Percentiles rank a stretch among this genome's conserved stretches.
Conservation (phyloP, 1,140 invertebrate species). For the Acyrthosiphon pisum region DNA sequence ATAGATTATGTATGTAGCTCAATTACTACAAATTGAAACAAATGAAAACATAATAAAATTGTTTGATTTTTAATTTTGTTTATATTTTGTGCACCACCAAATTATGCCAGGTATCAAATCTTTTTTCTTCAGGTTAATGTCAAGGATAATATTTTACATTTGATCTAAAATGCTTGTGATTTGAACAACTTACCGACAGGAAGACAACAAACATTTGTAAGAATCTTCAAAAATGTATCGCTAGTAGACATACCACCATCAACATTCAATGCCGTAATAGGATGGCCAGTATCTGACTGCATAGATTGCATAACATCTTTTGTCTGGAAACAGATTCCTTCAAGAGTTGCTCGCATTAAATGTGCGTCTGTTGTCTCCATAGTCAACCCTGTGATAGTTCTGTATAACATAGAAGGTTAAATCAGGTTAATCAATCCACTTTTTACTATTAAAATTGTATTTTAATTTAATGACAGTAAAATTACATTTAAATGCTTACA, state of each 20-base stretch:
- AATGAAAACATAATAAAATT: too few species aligned
- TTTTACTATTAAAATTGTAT: not conserved
- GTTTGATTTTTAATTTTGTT: too few species aligned
- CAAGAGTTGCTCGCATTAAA: constrained; percentile 90
- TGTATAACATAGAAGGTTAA: constrained; percentile 62
- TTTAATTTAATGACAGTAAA: not conserved
- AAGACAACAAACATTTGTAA: constrained; percentile 88
- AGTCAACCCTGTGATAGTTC: constrained; percentile 92
- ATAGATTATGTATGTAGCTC: too few species aligned
- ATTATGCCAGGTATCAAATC: too few species aligned
- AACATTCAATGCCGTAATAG: constrained; percentile 81
- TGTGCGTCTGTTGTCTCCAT: constrained; percentile 93
- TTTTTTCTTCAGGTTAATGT: not conserved
- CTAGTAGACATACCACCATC: constrained; percentile 94
- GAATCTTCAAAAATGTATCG: constrained; percentile 91
- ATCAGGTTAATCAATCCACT: not conserved
- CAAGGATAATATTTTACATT: not conserved
- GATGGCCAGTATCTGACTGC: constrained; percentile 88
- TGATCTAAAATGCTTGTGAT: not conserved
- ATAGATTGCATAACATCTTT: constrained; percentile 86
- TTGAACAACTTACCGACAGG: constrained; percentile 76
- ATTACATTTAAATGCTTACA: not conserved
- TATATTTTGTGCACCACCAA: too few species aligned
- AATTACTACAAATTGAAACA: too few species aligned
- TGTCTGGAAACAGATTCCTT: constrained; percentile 96